phyloP scores from a whole-genome alignment of 2,797 vertebrate genomes.

The Arrhamphus sclerolepis region DNA sequence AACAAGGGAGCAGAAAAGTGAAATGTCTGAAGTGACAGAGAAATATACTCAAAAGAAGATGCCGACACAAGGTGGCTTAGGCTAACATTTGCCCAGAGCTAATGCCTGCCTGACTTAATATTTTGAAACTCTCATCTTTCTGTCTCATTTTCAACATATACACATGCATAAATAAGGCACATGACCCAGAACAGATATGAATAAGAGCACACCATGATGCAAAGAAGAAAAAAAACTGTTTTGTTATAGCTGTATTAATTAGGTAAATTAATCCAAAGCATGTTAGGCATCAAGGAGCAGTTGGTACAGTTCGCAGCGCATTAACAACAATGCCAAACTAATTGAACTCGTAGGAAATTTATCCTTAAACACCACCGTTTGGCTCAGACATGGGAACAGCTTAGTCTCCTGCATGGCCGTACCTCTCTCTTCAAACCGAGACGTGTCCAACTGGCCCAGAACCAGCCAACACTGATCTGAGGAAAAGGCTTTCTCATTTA shows the following conservation, averaged over 20 bases:
- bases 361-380: constrained; percentile 27
- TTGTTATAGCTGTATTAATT: constrained; percentile 57
- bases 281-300: constrained; percentile 57
- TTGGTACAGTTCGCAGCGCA: constrained; percentile 48
- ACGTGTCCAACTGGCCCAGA: constrained; percentile 53
- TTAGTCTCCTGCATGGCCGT: constrained; percentile 21
- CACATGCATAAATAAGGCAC: not conserved
- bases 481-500: constrained; percentile 31
- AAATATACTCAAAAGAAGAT: constrained; percentile 48
- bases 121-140: constrained; percentile 22
- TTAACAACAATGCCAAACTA: constrained; percentile 47
- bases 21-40: constrained; percentile 58
- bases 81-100: constrained; percentile 64
- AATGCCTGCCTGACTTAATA: constrained; percentile 48
- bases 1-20: constrained; percentile 38
- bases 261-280: constrained; percentile 59
- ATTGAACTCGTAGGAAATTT: constrained; percentile 41
- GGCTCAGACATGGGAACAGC: constrained; percentile 23
- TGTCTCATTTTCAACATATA: constrained; percentile 8
- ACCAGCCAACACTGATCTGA: constrained; percentile 43
- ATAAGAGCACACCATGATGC: constrained; percentile 36
- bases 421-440: constrained; percentile 38
- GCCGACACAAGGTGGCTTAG: constrained; percentile 56
- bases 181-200: constrained; percentile 26
- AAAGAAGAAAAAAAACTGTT: constrained; percentile 28